Conservation (phyloP, 2,888 invertebrate species). For the Sylvicola cinctus region DNA sequence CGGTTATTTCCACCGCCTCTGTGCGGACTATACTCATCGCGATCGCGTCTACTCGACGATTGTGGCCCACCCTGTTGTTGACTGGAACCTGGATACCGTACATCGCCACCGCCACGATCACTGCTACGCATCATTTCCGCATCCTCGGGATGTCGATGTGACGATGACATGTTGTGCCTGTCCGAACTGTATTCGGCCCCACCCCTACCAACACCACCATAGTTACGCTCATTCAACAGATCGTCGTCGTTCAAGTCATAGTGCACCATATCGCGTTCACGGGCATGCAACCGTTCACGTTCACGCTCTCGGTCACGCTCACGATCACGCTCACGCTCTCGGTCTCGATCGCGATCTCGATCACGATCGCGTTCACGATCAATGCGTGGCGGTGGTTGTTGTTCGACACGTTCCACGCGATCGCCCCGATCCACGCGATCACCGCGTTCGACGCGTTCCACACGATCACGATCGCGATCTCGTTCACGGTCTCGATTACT, state of each 20-base stretch:
- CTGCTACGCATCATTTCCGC: constrained; percentile 8
- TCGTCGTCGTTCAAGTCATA: constrained; percentile 25
- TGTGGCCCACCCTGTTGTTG: constrained; percentile 14
- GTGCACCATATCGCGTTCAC: constrained; percentile 24
- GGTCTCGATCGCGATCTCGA: constrained; percentile 10
- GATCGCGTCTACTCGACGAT: constrained; percentile 12
- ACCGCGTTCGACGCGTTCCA: constrained; percentile 1
- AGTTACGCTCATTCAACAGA: constrained; percentile 22
- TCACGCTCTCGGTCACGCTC: constrained; percentile 16
- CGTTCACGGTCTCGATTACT: constrained; percentile 12
- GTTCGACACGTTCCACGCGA: constrained; percentile 1
- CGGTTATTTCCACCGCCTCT: constrained; percentile 28
- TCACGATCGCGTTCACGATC: constrained; percentile 8
- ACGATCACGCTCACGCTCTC: constrained; percentile 4
- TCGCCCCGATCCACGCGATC: constrained; percentile 4
- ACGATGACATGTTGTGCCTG: constrained; percentile 9
- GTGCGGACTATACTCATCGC: constrained; percentile 27
- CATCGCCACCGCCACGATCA: constrained; percentile 17
- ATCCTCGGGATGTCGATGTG: constrained; percentile 3
- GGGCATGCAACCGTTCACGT: constrained; percentile 20
- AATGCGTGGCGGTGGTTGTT: constrained; percentile 8
- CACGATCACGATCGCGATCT: constrained; percentile 8
- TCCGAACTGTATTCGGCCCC: constrained; percentile 18
- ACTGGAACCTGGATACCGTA: constrained; percentile 14
- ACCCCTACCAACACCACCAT: constrained; percentile 8